Evolutionary conservation across 2,797 vertebrate species (phyloP).

Genomic region (Mormyrops boulengeri): DNA sequence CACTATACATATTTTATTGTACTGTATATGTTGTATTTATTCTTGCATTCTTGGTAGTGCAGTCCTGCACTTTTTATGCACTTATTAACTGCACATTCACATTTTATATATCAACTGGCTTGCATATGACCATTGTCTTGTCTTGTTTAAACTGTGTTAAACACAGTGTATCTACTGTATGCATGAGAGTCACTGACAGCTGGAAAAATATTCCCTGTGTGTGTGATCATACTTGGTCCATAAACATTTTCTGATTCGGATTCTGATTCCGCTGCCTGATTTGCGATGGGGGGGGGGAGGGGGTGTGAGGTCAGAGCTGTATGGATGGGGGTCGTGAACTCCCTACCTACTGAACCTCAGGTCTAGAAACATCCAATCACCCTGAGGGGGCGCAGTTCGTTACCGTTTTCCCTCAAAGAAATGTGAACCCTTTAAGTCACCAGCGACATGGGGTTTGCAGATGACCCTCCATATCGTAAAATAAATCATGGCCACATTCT

Average conservation of each 20-base stretch:
- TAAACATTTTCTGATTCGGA: background rate
- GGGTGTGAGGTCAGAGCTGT: background rate
- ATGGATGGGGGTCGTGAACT: background rate
- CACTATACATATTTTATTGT: background rate
- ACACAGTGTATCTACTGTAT: background rate
- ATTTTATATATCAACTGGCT: background rate
- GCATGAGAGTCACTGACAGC: background rate
- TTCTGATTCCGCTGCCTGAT: background rate
- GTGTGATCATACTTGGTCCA: background rate
- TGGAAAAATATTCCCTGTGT: background rate
- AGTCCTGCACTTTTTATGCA: background rate
- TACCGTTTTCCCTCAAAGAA: background rate
- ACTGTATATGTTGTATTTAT: background rate
- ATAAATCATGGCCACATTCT: conserved; percentile 84
- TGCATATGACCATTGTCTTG: background rate
- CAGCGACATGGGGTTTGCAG: conserved; percentile 56
- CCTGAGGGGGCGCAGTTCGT: background rate
- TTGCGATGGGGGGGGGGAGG: background rate
- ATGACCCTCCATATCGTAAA: conserved; percentile 62
- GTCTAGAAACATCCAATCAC: background rate
- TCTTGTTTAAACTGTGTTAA: background rate
- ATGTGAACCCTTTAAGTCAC: conserved; percentile 62
- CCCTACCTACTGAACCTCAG: background rate
- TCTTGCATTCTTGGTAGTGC: background rate
- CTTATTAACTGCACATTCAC: background rate